Evolutionary conservation across 2,797 vertebrate species (phyloP).

Genomic region (Numenius phaeopus): DNA sequence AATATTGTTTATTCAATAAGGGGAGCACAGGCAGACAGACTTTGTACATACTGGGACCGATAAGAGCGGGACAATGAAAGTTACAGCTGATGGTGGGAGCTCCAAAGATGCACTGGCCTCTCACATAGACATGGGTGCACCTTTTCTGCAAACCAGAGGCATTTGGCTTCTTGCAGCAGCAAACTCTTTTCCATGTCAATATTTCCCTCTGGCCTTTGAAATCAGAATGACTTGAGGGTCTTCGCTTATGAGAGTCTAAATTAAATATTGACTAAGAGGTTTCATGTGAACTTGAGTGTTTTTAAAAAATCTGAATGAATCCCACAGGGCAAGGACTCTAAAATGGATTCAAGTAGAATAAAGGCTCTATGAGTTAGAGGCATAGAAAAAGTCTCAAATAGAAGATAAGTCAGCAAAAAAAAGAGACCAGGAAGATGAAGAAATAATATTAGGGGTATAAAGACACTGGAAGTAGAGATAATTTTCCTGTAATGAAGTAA

Average conservation of each 20-base stretch:
- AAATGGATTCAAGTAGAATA: neutral
- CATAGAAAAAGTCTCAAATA: neutral
- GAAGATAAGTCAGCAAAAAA: slow-evolving; percentile 10
- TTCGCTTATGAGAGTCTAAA: neutral
- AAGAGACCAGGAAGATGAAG: neutral
- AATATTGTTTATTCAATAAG: neutral
- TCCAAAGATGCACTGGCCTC: neutral
- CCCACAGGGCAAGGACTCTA: neutral
- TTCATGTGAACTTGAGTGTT: slow-evolving; percentile 11
- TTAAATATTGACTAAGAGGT: slow-evolving; percentile 34
- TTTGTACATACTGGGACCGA: neutral
- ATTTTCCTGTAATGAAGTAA: slow-evolving; percentile 34
- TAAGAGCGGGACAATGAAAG: neutral
- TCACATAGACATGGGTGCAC: neutral
- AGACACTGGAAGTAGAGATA: slow-evolving; percentile 21
- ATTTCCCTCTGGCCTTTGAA: neutral
- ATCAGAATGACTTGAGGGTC: neutral
- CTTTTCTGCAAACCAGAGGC: neutral
- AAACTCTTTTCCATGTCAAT: neutral
- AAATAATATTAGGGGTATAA: neutral
- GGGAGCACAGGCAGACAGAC: neutral
- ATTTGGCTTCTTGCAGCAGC: neutral
- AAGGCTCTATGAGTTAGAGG: neutral
- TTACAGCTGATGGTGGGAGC: neutral
- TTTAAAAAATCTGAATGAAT: slow-evolving; percentile 16